Percentiles rank a stretch among this genome's conserved stretches.
Evolutionary conservation across 2,797 vertebrate genomes (phyloP).

Genomic region (Perodicticus potto): DNA sequence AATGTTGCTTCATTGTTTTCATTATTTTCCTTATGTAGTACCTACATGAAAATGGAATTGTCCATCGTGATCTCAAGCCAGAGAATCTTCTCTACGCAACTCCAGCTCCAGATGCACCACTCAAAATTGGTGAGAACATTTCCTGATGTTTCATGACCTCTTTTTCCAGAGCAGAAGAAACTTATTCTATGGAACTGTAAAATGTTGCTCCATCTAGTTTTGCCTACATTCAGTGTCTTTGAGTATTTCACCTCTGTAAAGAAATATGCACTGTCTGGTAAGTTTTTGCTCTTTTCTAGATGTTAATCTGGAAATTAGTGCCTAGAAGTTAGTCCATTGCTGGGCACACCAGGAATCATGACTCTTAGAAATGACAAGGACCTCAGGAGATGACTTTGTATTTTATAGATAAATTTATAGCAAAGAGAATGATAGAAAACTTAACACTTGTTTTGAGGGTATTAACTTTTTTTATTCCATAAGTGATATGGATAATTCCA

Average conservation of each 20-base stretch:
- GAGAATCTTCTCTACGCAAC: slow-evolving; percentile 95
- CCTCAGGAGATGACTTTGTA: background rate
- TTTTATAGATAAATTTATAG: background rate
- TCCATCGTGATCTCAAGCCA: slow-evolving; percentile 94
- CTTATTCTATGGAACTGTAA: background rate
- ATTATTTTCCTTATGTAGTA: slow-evolving; percentile 88
- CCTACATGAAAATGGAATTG: slow-evolving; percentile 94
- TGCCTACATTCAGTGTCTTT: background rate
- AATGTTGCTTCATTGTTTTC: slow-evolving; percentile 57
- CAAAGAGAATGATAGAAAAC: background rate
- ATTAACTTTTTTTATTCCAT: slow-evolving; percentile 39
- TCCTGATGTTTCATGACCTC: background rate
- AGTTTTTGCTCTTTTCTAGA: background rate
- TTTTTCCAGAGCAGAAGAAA: slow-evolving; percentile 20
- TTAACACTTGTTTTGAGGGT: background rate
- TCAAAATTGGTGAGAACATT: slow-evolving; percentile 92
- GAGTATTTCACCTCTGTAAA: background rate
- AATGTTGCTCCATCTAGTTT: background rate
- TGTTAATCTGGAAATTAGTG: background rate
- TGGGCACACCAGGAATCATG: background rate
- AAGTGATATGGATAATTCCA: slow-evolving; percentile 14
- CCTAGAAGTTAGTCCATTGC: background rate
- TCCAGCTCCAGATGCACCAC: slow-evolving; percentile 92
- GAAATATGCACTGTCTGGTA: background rate
- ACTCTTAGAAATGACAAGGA: background rate